Evolutionary conservation across 2,888 invertebrate genomes (phyloP).

Genomic region (Brachyptera risi): DNA sequence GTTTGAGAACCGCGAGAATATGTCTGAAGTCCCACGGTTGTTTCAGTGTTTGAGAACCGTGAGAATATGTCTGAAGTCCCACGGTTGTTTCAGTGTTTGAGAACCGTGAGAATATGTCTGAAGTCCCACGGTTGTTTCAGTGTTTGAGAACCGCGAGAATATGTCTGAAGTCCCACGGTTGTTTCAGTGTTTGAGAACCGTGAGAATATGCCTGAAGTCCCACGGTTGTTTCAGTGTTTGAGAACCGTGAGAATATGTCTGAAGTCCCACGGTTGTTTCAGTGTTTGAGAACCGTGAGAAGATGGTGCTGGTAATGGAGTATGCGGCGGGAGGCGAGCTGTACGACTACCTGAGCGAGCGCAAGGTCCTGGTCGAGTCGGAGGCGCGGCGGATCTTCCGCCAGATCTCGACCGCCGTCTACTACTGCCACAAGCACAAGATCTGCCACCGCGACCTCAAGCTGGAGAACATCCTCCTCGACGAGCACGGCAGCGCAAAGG

Average conservation of each 20-base stretch:
- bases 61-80: no score
- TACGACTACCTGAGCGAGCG: conserved; percentile 94
- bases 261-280: no score
- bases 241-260: no score
- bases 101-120: no score
- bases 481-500: conserved; percentile 92
- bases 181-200: no score
- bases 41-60: no score
- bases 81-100: no score
- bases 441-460: conserved; percentile 94
- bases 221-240: no score
- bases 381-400: conserved; percentile 91
- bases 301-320: conserved; percentile 99
- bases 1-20: conserved; percentile 98
- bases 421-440: conserved; percentile 98
- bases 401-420: conserved; percentile 96
- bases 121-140: no score
- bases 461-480: conserved; percentile 92
- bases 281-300: conserved; percentile 99
- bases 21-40: no score
- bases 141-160: conserved; percentile 80
- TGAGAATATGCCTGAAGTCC: no score
- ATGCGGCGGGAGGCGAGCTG: conserved; percentile 96
- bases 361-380: conserved; percentile 85
- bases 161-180: no score